Evolutionary conservation across 2,797 vertebrate genomes (phyloP), one percentile per base, ranked within the genome.

Genomic region (Spheniscus humboldti): DNA sequence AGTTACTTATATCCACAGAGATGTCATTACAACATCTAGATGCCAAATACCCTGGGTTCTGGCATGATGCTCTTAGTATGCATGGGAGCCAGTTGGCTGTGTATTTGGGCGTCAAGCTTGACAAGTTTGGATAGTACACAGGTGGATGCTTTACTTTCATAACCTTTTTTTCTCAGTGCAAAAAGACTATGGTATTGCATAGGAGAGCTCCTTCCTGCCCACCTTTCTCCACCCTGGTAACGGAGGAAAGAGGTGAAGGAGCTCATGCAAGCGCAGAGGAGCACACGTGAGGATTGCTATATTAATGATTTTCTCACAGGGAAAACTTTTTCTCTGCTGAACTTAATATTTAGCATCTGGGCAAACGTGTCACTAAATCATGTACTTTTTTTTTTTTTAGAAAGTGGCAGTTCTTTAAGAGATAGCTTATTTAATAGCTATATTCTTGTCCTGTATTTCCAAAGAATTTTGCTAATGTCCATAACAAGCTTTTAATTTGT

Each of bases 11-110:
- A 79, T 68, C 62, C 90, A 96, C 56, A 75, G 88, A 91, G 86
- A 91, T 66, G 72, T 88, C 95, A 73, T 95, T 96, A 72, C 35
- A 96, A 50, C 41, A 56, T 57, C 45, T 66, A 90, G 77, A 45
- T 96, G 91, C 85, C 95, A 97, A 96, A 94, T 68, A 89, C 66
- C 76, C 73, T 81, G 78, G 62, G 52, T 92, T 95, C 92, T 97
- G 97, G 91, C 88, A 31, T 41, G 63, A 45, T 48, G n/a, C 6
- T 85, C 37, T 23, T 31, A 28, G 59, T 71, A 45, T 31, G 59
- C 69, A 64, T 3, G 23, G 73, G 52, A 96, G 68, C 85, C 96
- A 97, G 45, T 33, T 98, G 97, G 83, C 83, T 78, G 16, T 43
- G 35, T 57, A 41, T 73, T 82, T 95, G 55, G 82, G 80, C 92